A percentile compares a stretch with the other conserved stretches of the same genome.
These are phyloP conservation scores for Drosophila gunungcola DNA, from an alignment of 1,140 invertebrate species.

Conservation along the genomic window DNA sequence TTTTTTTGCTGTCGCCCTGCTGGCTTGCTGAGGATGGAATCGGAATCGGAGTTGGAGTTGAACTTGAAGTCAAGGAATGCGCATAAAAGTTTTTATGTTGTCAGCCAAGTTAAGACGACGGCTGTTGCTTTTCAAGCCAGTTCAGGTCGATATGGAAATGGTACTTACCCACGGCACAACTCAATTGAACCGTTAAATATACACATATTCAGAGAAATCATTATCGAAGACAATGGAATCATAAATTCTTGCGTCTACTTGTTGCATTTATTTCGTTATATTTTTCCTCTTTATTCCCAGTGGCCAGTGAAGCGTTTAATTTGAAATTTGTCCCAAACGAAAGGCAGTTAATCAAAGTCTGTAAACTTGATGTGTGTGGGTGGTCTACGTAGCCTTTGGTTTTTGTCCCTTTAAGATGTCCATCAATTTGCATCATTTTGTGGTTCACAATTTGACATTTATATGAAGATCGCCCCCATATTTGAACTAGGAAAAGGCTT, in stretches of 20 bases:
- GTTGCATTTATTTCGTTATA: constrained; percentile 22
- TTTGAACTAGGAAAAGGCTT: neutral
- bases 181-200: constrained; percentile 62
- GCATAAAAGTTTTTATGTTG: constrained; percentile 80
- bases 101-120: constrained; percentile 50
- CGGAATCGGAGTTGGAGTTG: constrained; percentile 25
- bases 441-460: constrained; percentile 44
- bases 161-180: constrained; percentile 20
- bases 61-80: constrained; percentile 67
- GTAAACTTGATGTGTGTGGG: constrained; percentile 41
- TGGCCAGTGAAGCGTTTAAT: constrained; percentile 70
- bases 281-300: constrained; percentile 32
- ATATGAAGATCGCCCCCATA: constrained; percentile 45
- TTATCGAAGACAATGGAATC: constrained; percentile 40
- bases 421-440: constrained; percentile 56
- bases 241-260: constrained; percentile 46
- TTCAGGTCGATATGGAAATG: constrained; percentile 31
- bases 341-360: constrained; percentile 59
- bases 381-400: constrained; percentile 31
- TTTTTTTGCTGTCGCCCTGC: constrained; percentile 25
- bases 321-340: constrained; percentile 65
- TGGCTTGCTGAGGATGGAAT: neutral
- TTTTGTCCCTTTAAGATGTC: constrained; percentile 31
- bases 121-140: constrained; percentile 14
- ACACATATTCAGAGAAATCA: constrained; percentile 28